Evolutionary conservation across 1,140 invertebrate genomes (phyloP), one percentile per base, ranked within the genome.

Genomic region (Apocrypta bakeri): DNA sequence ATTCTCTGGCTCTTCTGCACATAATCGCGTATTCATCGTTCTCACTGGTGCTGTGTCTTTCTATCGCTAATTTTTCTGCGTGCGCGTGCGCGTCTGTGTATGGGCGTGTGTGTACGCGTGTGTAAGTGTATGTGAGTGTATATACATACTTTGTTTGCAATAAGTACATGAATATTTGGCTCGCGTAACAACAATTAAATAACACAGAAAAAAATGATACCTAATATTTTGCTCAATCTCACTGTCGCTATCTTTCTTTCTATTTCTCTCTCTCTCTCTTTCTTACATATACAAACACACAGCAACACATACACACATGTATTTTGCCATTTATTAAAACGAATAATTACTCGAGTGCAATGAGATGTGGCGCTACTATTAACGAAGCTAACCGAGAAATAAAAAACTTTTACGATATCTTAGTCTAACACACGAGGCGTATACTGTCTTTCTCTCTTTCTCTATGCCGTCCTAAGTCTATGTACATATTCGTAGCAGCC

Each of bases 201-300:
- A 37, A 83, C 83, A 85, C 33, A 37, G 9, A 37, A 37, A 37
- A 9, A n/a, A 56, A 79, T 85, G 74, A 85, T 76, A 83, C 69
- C 37, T n/a, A 17, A 27, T 66, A 7, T 29, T 66, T 75, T 82
- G 56, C 40, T 75, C 63, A 56, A 24, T 79, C 42, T 80, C 3
- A 40, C 37, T 81, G n/a, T 42, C 66, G 69, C 66, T 66, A 25
- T 72, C 21, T 84, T 12, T 76, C 11, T 82, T 29, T 82, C 31
- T 61, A 1, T 80, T 21, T 79, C n/a, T 66, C n/a, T 76, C 31
- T 73, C 31, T 81, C 29, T 80, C 27, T 56, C 12, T 83, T 17
- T 73, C 17, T 37, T 9, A 37, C 33, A 4, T 9, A 37, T 9
- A 37, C 33, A 37, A 9, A 37, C 33, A 63, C 37, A 71, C 29